Percentiles rank a stretch among this genome's conserved stretches.
Evolutionary conservation across 92 coral and sea anemone genomes (phyloP).

Genomic region (Epizoanthus fatuus): DNA sequence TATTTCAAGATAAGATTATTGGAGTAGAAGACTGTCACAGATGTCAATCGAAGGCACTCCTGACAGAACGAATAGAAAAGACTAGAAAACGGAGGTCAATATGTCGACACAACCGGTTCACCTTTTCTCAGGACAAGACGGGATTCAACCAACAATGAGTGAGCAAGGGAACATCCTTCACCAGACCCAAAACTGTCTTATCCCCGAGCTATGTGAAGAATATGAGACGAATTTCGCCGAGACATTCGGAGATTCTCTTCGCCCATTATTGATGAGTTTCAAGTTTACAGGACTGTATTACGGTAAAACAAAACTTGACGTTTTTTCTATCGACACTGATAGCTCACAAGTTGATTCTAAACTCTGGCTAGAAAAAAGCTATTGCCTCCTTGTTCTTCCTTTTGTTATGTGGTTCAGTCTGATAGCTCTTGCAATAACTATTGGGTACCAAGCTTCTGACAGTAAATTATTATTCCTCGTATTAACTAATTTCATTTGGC

Average conservation of each 20-base stretch:
- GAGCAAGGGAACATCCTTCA: not conserved
- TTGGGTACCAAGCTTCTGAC: not conserved
- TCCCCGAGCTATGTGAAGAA: not conserved
- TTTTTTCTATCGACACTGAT: not conserved
- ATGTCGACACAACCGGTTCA: not conserved
- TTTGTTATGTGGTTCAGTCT: not conserved
- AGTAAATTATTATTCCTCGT: not conserved
- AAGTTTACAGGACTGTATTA: not conserved
- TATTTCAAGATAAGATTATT: too few species aligned
- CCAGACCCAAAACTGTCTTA: not conserved
- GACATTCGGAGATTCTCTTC: not conserved
- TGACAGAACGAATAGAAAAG: too few species aligned
- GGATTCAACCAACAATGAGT: not conserved
- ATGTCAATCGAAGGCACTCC: too few species aligned
- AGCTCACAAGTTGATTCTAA: not conserved
- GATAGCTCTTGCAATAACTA: not conserved
- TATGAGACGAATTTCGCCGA: not conserved
- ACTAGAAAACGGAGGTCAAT: too few species aligned
- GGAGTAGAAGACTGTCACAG: too few species aligned
- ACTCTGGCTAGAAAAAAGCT: not conserved
- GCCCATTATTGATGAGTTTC: not conserved
- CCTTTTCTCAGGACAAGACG: not conserved
- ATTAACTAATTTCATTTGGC: not conserved
- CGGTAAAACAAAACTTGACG: not conserved
- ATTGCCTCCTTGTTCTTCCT: not conserved